Evolutionary conservation across 1,140 invertebrate genomes (phyloP).

Genomic region (Drosophila athabasca): DNA sequence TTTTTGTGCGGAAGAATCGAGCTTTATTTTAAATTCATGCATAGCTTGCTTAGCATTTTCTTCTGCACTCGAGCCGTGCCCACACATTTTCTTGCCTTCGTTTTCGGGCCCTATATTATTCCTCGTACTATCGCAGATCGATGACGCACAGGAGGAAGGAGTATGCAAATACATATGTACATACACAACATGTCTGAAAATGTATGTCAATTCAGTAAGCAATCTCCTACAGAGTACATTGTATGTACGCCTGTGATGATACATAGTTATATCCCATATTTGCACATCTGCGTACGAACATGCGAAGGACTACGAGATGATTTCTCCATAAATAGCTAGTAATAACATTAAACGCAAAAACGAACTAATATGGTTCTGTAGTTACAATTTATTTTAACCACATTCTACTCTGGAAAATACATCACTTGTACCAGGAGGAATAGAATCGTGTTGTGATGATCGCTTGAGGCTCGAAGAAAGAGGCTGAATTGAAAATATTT

Average conservation of each 20-base stretch:
- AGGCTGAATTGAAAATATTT: too few species aligned
- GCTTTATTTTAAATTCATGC: constrained; percentile 56
- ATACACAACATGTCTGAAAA: background rate
- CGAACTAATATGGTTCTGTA: too few species aligned
- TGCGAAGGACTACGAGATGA: too few species aligned
- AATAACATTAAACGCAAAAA: too few species aligned
- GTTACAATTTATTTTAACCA: too few species aligned
- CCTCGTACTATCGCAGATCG: background rate
- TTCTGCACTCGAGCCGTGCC: constrained; percentile 7
- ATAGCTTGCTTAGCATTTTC: constrained; percentile 22
- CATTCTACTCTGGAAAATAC: too few species aligned
- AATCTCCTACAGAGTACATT: background rate
- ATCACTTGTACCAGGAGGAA: too few species aligned
- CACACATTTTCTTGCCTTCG: background rate
- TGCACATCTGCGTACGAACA: too few species aligned
- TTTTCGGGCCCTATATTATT: background rate
- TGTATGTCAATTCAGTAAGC: background rate
- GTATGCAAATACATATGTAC: constrained; percentile 8
- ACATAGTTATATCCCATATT: too few species aligned
- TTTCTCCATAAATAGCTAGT: too few species aligned
- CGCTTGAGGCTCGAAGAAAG: too few species aligned
- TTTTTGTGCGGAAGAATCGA: constrained; percentile 52
- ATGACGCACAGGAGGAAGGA: background rate
- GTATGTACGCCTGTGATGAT: background rate
- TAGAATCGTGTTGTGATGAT: too few species aligned